Conservation (phyloP, 2,797 vertebrate genomes). For the Hyperoplus lanceolatus region DNA sequence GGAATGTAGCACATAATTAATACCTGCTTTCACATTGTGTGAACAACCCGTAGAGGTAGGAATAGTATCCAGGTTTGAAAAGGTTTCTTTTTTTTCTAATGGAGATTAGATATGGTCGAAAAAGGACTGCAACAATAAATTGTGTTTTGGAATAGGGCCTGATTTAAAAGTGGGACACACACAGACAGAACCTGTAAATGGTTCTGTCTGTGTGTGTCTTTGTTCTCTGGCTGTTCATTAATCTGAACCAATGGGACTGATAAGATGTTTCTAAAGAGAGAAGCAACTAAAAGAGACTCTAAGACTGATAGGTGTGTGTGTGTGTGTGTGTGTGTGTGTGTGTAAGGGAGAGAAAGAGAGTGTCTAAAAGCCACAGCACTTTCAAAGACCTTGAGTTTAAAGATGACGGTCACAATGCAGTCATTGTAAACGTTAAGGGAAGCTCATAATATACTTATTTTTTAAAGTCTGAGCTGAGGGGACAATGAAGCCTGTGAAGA, state of each 20-base stretch:
- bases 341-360: constrained; percentile 16
- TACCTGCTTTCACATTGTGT: constrained; percentile 23
- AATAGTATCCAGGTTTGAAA: constrained; percentile 37
- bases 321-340: not conserved
- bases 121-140: constrained; percentile 44
- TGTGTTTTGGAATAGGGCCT: constrained; percentile 54
- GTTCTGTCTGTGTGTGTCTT: constrained; percentile 68
- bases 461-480: constrained; percentile 51
- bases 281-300: constrained; percentile 50
- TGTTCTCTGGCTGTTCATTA: constrained; percentile 77
- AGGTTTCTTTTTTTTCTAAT: constrained; percentile 17
- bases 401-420: constrained; percentile 54
- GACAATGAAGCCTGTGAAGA: constrained; percentile 61
- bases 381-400: constrained; percentile 75
- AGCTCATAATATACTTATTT: constrained; percentile 71
- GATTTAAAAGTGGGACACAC: constrained; percentile 49
- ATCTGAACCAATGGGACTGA: constrained; percentile 73
- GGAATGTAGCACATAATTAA: not conserved
- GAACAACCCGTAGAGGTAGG: constrained; percentile 15
- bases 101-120: constrained; percentile 47
- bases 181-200: constrained; percentile 45
- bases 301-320: constrained; percentile 25
- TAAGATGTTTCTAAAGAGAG: constrained; percentile 70
- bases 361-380: constrained; percentile 26
- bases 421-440: constrained; percentile 64